Conservation (phyloP, 2,113 vertebrate species). For the Chaetops frenatus region DNA sequence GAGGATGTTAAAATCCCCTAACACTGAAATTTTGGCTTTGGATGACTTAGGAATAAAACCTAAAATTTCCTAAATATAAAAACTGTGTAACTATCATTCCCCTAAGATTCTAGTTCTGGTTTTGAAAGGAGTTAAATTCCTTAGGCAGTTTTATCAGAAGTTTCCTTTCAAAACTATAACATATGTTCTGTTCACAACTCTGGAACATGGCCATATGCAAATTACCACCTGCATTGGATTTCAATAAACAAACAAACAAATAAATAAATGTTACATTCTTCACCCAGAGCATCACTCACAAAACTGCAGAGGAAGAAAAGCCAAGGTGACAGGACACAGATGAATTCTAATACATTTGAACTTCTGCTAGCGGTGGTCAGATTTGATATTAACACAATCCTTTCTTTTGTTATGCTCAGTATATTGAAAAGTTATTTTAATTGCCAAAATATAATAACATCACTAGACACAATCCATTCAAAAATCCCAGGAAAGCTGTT, state of each 20-base stretch:
- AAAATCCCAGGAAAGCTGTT: background rate
- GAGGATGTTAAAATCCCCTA: background rate
- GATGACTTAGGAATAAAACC: background rate
- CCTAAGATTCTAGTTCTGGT: background rate
- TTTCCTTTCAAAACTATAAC: background rate
- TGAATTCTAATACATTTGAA: constrained; percentile 14
- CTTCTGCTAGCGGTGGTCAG: background rate
- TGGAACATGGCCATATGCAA: background rate
- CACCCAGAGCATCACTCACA: background rate
- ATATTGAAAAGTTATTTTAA: constrained; percentile 42
- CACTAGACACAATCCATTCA: background rate
- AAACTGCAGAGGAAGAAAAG: background rate
- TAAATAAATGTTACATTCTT: constrained; percentile 1
- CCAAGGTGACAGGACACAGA: background rate
- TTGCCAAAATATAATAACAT: background rate
- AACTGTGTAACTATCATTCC: background rate
- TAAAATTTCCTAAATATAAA: background rate
- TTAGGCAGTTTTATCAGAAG: background rate
- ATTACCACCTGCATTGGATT: background rate
- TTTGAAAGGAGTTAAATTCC: background rate
- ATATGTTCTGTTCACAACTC: background rate
- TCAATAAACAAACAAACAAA: background rate
- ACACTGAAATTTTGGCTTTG: background rate
- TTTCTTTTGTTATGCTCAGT: background rate
- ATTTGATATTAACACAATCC: constrained; percentile 9